phyloP scores from a whole-genome alignment of 2,797 vertebrate genomes.

The Lates japonicus region DNA sequence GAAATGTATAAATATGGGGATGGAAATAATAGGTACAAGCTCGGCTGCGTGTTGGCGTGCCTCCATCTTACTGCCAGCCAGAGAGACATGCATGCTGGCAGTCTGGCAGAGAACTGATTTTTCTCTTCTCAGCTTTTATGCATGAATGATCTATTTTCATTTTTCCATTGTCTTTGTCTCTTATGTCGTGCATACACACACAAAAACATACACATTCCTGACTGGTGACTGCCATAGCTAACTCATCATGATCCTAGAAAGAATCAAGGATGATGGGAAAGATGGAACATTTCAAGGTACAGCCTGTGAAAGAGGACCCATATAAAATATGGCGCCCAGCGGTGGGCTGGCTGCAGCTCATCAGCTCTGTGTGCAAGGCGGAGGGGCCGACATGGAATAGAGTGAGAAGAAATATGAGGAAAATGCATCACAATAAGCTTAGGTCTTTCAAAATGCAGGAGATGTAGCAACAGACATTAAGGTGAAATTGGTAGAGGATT shows the following conservation, averaged over 20 bases:
- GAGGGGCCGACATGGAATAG: not conserved
- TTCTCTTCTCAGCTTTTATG: slow-evolving; percentile 67
- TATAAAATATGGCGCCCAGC: slow-evolving; percentile 18
- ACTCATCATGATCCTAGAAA: slow-evolving; percentile 50
- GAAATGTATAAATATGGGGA: slow-evolving; percentile 62
- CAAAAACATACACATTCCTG: slow-evolving; percentile 8
- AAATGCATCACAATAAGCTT: slow-evolving; percentile 20
- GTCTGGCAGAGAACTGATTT: slow-evolving; percentile 66
- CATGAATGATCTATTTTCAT: slow-evolving; percentile 76
- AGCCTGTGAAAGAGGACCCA: slow-evolving; percentile 11
- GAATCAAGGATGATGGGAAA: slow-evolving; percentile 63
- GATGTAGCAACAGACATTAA: slow-evolving; percentile 15
- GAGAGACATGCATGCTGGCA: slow-evolving; percentile 66
- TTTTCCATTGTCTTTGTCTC: slow-evolving; percentile 53
- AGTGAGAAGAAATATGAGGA: slow-evolving; percentile 18
- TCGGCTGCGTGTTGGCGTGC: slow-evolving; percentile 58
- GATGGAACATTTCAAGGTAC: slow-evolving; percentile 57
- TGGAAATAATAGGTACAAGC: slow-evolving; percentile 69
- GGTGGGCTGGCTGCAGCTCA: not conserved
- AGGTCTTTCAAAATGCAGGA: slow-evolving; percentile 30
- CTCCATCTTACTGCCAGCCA: slow-evolving; percentile 57
- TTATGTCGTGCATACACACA: slow-evolving; percentile 24
- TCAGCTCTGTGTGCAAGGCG: not conserved
- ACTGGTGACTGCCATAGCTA: slow-evolving; percentile 37
- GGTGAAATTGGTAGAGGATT: slow-evolving; percentile 14